Base-by-base conservation (phyloP, 2,797 vertebrate genomes). In the Characodon lateralis region DNA sequence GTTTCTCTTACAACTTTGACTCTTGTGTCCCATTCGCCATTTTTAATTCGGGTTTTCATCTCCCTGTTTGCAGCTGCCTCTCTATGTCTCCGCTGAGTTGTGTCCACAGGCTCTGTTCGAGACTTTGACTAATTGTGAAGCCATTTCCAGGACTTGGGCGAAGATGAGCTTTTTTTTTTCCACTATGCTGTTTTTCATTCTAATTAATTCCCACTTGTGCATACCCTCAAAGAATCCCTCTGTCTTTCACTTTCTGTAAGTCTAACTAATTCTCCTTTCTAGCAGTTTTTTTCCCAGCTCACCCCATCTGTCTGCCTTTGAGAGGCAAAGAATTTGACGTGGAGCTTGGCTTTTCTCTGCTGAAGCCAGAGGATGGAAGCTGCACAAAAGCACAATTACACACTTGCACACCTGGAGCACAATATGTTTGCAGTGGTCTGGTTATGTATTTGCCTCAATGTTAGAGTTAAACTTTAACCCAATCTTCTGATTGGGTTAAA, bases 311-410 rank as follows among this genome's bases (percentile, higher is more conserved):
- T 91, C 92, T 91, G 88, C 91, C 93, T 95, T 94, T 94, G 90
- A 95, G 94, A 94, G 92, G 87, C 87, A 95, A 95, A 95, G 95
- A 95, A 96, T 95, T 95, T 92, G 93, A 94, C 90, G 91, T 91
- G 90, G 91, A 94, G 94, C 93, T 92, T 94, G 93, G 90, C 90
- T 93, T 89, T 86, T 91, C 89, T 90, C 84, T 93, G 88, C 84
- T 87, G 86, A 86, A 92, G 91, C 91, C 86, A 71, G 84, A 90
- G 86, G 89, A 94, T 84, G 87, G 89, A 85, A 72, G 80, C 87
- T 85, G 76, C 80, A 46, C 78, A 26, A 39, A 72, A 56, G 41
- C 77, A 76, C 61, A 71, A 46, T 77, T 35, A 78, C 74, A 80
- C 79, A 77, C 71, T 61, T 28, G 73, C 81, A 77, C 24, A 79